Base-by-base conservation (phyloP, 2,113 vertebrate genomes). In the Cacatua alba region DNA sequence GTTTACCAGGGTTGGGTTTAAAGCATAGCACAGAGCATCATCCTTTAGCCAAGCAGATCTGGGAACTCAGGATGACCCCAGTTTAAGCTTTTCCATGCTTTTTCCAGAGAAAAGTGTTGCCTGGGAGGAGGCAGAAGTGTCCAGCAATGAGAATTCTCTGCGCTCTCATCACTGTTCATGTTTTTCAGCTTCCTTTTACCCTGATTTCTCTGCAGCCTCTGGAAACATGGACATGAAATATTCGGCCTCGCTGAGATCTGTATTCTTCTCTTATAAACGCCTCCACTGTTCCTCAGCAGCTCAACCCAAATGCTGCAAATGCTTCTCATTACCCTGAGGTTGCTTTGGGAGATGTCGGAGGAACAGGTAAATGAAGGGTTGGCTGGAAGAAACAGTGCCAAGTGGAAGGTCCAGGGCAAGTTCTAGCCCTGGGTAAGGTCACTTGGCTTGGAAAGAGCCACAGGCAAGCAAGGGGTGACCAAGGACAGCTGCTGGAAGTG, bases 1-100 rank as follows among this genome's bases (percentile, higher is more conserved):
- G 88, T 96, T 97, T 96, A 94, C 92, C 60, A 78, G 59, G 6
- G 17, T 19, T 19, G 70, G 28, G 29, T 10, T 86, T 3, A 6
- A 81, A 90, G 48, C 55, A 51, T 49, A 62, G n/a, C 21, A 8
- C 28, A 1, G 28, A 41, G 19, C 18, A 1, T 90, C 93, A 90
- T 78, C 64, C 80, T 31, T 86, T 71, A 88, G 75, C 76, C 88
- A 29, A 55, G 79, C 37, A 37, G 52, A 85, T 63, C 6, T 70
- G n/a, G 35, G 51, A 95, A 68, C 23, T 17, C 33, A 31, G n/a
- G 53, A 20, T 48, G 31, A 53, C 25, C 31, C 3, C 3, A 48
- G 25, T 70, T 82, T 26, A 52, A 82, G 44, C 51, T 24, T 55
- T 63, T 68, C 53, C 25, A 3, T 31, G 31, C 7, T 62, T 74